Percentiles rank a stretch among this genome's conserved stretches.
phyloP scores from a whole-genome alignment of 2,113 vertebrate genomes.

The Campylorhamphus procurvoides region DNA sequence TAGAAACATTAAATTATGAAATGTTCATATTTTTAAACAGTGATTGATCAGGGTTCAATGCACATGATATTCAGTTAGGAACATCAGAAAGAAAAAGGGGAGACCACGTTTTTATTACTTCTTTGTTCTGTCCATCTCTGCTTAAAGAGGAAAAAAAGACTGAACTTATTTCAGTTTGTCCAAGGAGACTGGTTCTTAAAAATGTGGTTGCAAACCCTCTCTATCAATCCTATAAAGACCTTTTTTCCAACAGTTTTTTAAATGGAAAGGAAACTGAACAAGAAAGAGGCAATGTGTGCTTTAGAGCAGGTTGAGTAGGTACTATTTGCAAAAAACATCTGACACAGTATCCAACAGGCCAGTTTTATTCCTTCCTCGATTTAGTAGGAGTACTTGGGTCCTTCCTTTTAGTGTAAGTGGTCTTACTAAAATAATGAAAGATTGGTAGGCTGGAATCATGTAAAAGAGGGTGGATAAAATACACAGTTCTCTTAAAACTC shows the following conservation, averaged over 20 bases:
- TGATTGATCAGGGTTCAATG: background rate
- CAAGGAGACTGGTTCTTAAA: background rate
- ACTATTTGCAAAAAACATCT: background rate
- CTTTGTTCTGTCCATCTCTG: background rate
- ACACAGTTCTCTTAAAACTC: background rate
- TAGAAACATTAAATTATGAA: background rate
- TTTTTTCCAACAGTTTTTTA: background rate
- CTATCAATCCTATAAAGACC: background rate
- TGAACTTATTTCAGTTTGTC: background rate
- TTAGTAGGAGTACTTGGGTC: background rate
- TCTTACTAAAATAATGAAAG: background rate
- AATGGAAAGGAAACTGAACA: background rate
- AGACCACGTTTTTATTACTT: background rate
- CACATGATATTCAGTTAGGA: background rate
- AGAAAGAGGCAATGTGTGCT: background rate
- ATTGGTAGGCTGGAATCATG: background rate
- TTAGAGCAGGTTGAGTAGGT: background rate
- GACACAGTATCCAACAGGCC: background rate
- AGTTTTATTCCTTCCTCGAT: background rate
- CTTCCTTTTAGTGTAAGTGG: background rate
- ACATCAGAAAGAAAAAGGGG: background rate
- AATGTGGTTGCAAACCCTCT: background rate
- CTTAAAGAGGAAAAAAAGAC: background rate
- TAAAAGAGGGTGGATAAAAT: background rate
- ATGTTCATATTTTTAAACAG: background rate